Evolutionary conservation across 2,797 vertebrate genomes (phyloP).

Genomic region (Galago senegalensis): DNA sequence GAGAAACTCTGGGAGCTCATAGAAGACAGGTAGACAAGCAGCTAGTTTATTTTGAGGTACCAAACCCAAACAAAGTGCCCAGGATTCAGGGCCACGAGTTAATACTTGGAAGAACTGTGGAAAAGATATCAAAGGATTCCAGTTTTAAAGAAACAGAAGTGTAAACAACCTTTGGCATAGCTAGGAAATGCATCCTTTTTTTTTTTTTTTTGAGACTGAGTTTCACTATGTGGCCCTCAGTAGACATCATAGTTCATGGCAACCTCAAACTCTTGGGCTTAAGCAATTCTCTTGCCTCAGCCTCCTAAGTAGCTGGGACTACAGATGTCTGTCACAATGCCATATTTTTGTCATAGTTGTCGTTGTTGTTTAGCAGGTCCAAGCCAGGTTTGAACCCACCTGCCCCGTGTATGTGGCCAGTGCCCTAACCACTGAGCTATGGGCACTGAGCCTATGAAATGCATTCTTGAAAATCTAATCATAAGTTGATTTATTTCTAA

Average conservation of each 20-base stretch:
- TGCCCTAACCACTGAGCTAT: too few species aligned
- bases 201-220: too few species aligned
- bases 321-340: too few species aligned
- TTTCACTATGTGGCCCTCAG: too few species aligned
- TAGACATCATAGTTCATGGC: too few species aligned
- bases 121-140: background rate
- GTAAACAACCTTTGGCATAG: background rate
- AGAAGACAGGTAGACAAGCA: background rate
- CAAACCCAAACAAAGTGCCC: conserved; percentile 7
- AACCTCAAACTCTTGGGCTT: too few species aligned
- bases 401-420: too few species aligned
- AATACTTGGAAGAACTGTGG: background rate
- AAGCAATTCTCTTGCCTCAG: too few species aligned
- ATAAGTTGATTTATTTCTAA: background rate
- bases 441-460: background rate
- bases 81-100: background rate
- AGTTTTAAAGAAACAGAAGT: conserved; percentile 9
- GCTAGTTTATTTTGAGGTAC: background rate
- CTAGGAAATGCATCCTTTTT: background rate
- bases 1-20: background rate
- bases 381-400: too few species aligned
- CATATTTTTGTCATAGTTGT: too few species aligned
- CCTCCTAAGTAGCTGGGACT: too few species aligned
- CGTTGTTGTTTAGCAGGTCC: too few species aligned
- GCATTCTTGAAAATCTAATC: background rate